phyloP scores from a whole-genome alignment of 2,797 vertebrate genomes.

The Vireo griseus region DNA sequence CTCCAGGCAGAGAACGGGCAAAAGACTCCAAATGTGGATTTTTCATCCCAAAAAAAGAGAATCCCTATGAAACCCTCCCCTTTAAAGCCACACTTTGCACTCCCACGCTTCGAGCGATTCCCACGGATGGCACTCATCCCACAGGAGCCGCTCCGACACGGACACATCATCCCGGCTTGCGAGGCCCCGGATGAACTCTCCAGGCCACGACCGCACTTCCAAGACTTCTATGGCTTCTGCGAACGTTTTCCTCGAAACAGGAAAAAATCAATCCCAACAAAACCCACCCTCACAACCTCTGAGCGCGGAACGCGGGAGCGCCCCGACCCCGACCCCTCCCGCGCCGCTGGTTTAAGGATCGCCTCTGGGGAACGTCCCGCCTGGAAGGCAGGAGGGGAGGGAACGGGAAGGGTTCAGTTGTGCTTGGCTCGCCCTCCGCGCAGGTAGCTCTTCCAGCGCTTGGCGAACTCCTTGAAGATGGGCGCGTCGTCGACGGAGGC shows the following conservation, averaged over 20 bases:
- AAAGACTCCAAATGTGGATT: neutral
- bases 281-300: neutral
- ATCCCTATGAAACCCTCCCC: neutral
- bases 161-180: neutral
- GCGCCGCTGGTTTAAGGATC: neutral
- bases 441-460: conserved; percentile 95
- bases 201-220: neutral
- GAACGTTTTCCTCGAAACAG: neutral
- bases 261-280: neutral
- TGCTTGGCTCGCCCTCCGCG: conserved; percentile 94
- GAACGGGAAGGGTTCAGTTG: conserved; percentile 79
- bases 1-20: neutral
- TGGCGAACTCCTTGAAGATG: conserved; percentile 90
- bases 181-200: conserved; percentile 10
- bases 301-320: no score
- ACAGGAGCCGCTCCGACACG: neutral
- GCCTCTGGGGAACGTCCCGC: rapidly evolving
- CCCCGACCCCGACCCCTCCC: rapidly evolving
- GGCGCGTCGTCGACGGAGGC: conserved; percentile 86
- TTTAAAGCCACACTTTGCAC: neutral
- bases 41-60: neutral
- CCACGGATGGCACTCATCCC: neutral
- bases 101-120: conserved; percentile 17
- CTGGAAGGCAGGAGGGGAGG: neutral
- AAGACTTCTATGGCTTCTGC: conserved; percentile 32